These are phyloP conservation scores for Proteles cristata DNA, from an alignment of 2,113 vertebrate genomes.

Conservation along the genomic window DNA sequence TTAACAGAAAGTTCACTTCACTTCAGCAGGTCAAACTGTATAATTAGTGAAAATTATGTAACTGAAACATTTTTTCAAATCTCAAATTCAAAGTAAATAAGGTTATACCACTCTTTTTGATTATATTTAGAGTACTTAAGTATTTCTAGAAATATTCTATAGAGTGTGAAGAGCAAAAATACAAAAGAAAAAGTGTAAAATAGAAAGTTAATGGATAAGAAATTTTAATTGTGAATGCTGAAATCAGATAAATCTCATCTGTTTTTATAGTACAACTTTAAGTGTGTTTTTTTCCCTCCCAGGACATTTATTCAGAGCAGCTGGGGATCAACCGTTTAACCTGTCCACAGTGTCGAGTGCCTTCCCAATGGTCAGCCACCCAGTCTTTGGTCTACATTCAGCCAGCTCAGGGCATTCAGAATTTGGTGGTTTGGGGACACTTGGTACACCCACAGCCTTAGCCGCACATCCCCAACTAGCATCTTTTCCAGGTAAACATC, in stretches of 20 bases:
- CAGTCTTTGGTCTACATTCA: constrained; percentile 89
- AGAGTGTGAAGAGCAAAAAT: constrained; percentile 31
- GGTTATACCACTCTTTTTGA: constrained; percentile 50
- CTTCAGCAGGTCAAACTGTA: constrained; percentile 4
- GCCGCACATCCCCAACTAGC: constrained; percentile 90
- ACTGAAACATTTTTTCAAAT: constrained; percentile 49
- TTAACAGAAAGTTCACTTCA: constrained; percentile 41
- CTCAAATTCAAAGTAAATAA: constrained; percentile 42
- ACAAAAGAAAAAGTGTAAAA: constrained; percentile 46
- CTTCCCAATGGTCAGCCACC: constrained; percentile 89
- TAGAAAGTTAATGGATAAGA: not conserved
- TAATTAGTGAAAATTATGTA: constrained; percentile 47
- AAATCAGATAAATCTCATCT: constrained; percentile 68
- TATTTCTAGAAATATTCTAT: constrained; percentile 50
- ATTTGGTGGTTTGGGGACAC: constrained; percentile 92
- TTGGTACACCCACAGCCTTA: constrained; percentile 91
- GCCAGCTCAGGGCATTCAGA: constrained; percentile 89
- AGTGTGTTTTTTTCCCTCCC: constrained; percentile 80
- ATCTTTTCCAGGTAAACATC: constrained; percentile 89
- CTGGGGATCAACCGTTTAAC: constrained; percentile 88
- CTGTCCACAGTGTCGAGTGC: constrained; percentile 89
- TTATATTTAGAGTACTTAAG: constrained; percentile 39
- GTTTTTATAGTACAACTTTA: constrained; percentile 76
- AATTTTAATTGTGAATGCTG: constrained; percentile 59
- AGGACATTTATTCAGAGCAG: constrained; percentile 89